These are phyloP conservation scores for Yponomeuta sedellus DNA, from an alignment of 2,888 invertebrate species.

Conservation along the genomic window DNA sequence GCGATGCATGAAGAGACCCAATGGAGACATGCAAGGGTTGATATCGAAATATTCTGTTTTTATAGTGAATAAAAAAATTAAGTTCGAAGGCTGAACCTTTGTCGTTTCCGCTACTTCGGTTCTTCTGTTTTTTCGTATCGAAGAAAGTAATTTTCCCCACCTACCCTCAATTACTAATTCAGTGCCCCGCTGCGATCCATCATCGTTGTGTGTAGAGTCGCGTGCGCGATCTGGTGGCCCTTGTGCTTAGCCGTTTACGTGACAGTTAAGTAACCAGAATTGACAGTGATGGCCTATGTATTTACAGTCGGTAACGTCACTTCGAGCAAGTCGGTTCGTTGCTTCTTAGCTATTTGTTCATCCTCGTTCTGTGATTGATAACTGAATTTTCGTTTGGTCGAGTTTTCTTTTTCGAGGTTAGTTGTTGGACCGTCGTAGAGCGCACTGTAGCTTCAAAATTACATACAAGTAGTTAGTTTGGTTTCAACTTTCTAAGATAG, in stretches of 20 bases:
- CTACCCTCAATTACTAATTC: neutral
- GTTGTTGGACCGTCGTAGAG: too few relatives aligned
- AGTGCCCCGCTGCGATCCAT: neutral
- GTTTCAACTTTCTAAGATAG: too few relatives aligned
- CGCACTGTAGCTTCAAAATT: too few relatives aligned
- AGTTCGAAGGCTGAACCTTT: too few relatives aligned
- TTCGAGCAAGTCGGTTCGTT: neutral
- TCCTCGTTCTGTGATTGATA: neutral
- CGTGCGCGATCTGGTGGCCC: neutral
- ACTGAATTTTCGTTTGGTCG: too few relatives aligned
- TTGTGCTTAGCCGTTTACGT: neutral
- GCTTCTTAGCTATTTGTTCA: neutral
- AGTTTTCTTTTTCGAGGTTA: too few relatives aligned
- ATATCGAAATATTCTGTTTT: too few relatives aligned
- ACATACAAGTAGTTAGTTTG: too few relatives aligned
- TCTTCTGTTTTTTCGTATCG: neutral
- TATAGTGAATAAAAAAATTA: too few relatives aligned
- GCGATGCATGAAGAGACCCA: too few relatives aligned
- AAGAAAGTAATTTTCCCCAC: neutral
- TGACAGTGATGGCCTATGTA: neutral
- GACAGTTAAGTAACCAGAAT: neutral
- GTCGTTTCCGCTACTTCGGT: neutral
- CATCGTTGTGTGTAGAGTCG: neutral
- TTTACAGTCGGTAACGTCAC: neutral
- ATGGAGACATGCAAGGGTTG: too few relatives aligned